These are phyloP conservation scores for Pomacea canaliculata DNA, from an alignment of 2,888 invertebrate species.

Conservation along the genomic window DNA sequence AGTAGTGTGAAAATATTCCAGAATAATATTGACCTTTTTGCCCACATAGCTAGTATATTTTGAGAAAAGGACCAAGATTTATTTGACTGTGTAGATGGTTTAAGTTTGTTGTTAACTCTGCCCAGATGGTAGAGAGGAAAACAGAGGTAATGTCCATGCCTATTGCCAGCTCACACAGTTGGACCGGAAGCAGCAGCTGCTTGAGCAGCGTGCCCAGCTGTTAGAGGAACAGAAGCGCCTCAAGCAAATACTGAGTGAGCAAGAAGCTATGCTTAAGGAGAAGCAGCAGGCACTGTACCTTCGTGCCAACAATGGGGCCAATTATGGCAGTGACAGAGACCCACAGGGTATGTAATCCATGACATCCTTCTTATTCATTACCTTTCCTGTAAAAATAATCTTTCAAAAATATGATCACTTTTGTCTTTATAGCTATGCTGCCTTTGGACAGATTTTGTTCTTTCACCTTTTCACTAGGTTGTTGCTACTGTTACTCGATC, in stretches of 20 bases:
- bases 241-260: constrained; percentile 45
- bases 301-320: not conserved
- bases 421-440: too few species aligned
- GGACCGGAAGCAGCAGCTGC: constrained; percentile 49
- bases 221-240: constrained; percentile 55
- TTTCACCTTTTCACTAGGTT: too few species aligned
- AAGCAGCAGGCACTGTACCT: constrained; percentile 38
- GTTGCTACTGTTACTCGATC: too few species aligned
- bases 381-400: too few species aligned
- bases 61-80: too few species aligned
- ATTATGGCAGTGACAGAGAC: not conserved
- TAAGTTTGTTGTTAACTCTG: not conserved
- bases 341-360: not conserved
- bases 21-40: too few species aligned
- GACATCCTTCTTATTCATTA: too few species aligned
- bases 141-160: not conserved
- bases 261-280: constrained; percentile 45
- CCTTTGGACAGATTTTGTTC: too few species aligned
- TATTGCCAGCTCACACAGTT: constrained; percentile 50
- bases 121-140: constrained; percentile 8
- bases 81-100: not conserved
- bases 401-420: too few species aligned
- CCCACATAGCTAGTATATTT: too few species aligned
- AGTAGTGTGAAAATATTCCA: too few species aligned
- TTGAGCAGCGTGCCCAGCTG: constrained; percentile 49